A percentile compares a stretch with the other conserved stretches of the same genome.
These are phyloP conservation scores for Micromys minutus DNA, from an alignment of 2,113 vertebrate species.

Conservation along the genomic window DNA sequence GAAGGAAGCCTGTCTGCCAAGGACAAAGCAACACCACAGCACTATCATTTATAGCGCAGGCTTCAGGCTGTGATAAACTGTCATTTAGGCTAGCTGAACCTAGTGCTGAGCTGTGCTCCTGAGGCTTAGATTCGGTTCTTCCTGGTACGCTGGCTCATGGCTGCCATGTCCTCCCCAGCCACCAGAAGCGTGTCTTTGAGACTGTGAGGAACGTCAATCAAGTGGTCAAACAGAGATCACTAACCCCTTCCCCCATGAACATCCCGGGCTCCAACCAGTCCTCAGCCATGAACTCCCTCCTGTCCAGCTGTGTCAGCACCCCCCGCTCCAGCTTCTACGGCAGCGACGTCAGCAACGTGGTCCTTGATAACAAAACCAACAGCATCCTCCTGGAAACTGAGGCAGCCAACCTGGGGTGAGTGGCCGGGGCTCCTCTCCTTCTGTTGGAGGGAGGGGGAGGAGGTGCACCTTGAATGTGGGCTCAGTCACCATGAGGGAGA, in stretches of 20 bases:
- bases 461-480: accelerated
- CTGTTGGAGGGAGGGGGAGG: neutral
- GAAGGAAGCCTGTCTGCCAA: neutral
- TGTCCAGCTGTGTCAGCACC: constrained; percentile 95
- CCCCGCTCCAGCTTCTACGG: constrained; percentile 94
- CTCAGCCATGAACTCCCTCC: constrained; percentile 93
- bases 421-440: constrained; percentile 36
- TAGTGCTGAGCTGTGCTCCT: accelerated
- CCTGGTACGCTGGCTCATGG: neutral
- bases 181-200: constrained; percentile 96
- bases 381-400: constrained; percentile 92
- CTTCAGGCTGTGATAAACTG: neutral
- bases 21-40: accelerated
- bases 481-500: neutral
- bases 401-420: constrained; percentile 89
- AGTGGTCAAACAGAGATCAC: constrained; percentile 93
- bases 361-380: constrained; percentile 94
- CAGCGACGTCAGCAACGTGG: constrained; percentile 89
- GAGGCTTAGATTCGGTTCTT: neutral
- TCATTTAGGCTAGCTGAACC: neutral
- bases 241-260: constrained; percentile 94
- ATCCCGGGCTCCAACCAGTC: constrained; percentile 99
- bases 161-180: constrained; percentile 82
- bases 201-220: constrained; percentile 96
- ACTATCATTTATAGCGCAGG: neutral